A percentile compares a stretch with the other conserved stretches of the same genome.
Conservation (phyloP, 2,888 invertebrate species). For the Yponomeuta evonymella region DNA sequence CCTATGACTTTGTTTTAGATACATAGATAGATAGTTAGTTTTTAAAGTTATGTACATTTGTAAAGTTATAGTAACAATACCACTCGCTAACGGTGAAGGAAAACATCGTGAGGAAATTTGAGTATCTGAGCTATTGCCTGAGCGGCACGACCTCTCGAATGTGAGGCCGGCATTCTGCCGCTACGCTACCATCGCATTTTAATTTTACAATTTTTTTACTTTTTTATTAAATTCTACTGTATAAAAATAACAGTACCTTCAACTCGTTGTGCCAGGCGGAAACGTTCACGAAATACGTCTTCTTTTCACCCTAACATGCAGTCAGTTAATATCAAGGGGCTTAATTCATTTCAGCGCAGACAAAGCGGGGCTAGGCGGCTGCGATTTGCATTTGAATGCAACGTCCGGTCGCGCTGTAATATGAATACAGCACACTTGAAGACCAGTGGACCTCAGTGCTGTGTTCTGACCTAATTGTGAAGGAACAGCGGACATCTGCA, state of each 20-base stretch:
- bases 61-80: too few relatives aligned
- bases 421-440: background rate
- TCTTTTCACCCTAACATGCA: conserved; percentile 1
- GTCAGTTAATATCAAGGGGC: background rate
- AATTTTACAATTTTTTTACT: too few relatives aligned
- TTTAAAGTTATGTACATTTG: too few relatives aligned
- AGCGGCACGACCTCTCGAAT: too few relatives aligned
- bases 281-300: background rate
- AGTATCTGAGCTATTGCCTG: too few relatives aligned
- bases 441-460: background rate
- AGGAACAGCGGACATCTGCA: background rate
- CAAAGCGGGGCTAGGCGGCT: background rate
- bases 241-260: background rate
- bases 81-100: too few relatives aligned
- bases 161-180: too few relatives aligned
- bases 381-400: background rate
- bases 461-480: background rate
- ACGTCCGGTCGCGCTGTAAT: background rate
- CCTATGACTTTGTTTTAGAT: too few relatives aligned
- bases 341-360: background rate
- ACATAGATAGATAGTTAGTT: too few relatives aligned
- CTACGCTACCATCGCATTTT: too few relatives aligned
- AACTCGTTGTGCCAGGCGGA: background rate
- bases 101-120: too few relatives aligned
- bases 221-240: background rate